A percentile compares a stretch with the other conserved stretches of the same genome.
These are phyloP conservation scores for Epinephelus coioides DNA, from an alignment of 2,797 vertebrate genomes.

Conservation along the genomic window DNA sequence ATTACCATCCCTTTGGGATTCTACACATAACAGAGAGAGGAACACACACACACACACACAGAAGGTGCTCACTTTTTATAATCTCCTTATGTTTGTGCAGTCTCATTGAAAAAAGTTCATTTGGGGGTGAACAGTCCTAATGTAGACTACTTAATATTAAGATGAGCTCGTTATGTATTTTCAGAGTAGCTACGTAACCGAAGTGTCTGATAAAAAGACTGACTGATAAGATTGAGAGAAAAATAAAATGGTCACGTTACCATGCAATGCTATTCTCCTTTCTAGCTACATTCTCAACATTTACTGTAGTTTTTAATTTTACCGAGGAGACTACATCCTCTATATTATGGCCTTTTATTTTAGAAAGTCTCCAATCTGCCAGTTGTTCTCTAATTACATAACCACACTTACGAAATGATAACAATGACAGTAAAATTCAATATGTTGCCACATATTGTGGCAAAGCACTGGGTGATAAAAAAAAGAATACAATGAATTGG, in stretches of 20 bases:
- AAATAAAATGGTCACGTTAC: background rate
- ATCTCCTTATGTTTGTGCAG: constrained; percentile 17
- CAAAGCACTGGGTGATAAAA: background rate
- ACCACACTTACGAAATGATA: constrained; percentile 8
- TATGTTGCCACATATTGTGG: background rate
- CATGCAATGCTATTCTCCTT: background rate
- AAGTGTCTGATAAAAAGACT: background rate
- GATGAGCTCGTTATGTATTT: background rate
- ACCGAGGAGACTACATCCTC: background rate
- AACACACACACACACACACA: background rate
- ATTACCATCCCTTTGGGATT: constrained; percentile 34
- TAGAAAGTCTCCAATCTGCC: background rate
- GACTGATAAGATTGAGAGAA: background rate
- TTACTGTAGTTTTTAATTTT: background rate
- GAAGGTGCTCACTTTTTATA: background rate
- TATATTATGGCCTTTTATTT: background rate
- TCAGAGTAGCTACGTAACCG: background rate
- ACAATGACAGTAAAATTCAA: background rate
- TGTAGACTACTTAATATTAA: background rate
- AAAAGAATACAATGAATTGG: background rate
- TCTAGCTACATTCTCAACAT: background rate
- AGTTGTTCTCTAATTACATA: constrained; percentile 22
- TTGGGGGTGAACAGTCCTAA: background rate
- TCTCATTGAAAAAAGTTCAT: constrained; percentile 2
- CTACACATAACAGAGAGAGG: background rate